Base-by-base conservation (phyloP, 2,888 invertebrate genomes). In the Melanostoma scalare region DNA sequence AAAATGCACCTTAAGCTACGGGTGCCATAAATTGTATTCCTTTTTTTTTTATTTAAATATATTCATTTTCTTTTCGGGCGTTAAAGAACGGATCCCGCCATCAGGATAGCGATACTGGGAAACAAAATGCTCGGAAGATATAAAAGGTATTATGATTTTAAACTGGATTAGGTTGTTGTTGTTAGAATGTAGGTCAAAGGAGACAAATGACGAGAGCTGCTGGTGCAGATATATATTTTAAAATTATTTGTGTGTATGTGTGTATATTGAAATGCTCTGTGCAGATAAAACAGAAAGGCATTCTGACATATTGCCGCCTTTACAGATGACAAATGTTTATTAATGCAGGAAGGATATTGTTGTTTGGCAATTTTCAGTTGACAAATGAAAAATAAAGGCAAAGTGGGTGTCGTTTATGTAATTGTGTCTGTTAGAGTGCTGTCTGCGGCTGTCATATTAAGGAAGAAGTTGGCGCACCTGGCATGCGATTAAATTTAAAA, bases 131-230 rank as follows among this genome's bases (percentile, higher is more conserved):
- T 44, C 33, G 33, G 44, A 60, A 44, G 33, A 58, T 42, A 60
- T 44, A 73, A 79, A 58, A 65, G 65, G 74, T 60, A 69, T 2
- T 58, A 35, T 9, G 56, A 63, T 35, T 73, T 46, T 9, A 48
- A 78, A 65, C 58, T 44, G 36, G 58, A 69, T 44, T 69, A 46
- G 52, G 52, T 8, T 42, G 42, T 50, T 30, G 6, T 55, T 30
- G 2, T 63, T 44, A 10, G 60, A 65, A 75, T 80, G 30, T 80
- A 75, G 80, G 80, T 76, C 71, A 81, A 76, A 75, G 81, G 71
- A 76, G 76, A 81, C 76, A 76, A 81, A 72, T 60, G 42, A 60
- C 3, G 3, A 31, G 60, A 44, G 3, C 60, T 10, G 31, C 6
- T 58, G 33, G 58, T 3, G 44, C 33, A 60, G 44, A 60, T 60